Evolutionary conservation across 2,888 invertebrate genomes (phyloP), one percentile per base, ranked within the genome.

Genomic region (Gnatocerus cornutus): DNA sequence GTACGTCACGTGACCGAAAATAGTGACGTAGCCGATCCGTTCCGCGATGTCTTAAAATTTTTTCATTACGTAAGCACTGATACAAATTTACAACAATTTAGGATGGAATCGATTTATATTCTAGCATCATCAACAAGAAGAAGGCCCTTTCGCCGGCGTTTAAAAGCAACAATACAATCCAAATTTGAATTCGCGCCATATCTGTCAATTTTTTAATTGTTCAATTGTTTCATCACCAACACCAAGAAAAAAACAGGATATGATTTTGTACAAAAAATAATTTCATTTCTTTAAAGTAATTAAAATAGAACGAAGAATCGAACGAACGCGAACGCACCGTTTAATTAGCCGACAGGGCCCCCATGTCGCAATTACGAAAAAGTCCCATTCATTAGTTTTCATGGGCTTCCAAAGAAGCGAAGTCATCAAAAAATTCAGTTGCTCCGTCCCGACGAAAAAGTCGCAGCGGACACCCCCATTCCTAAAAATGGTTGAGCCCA

Each of bases 1-100:
- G 84, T 83, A 82, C 83, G 86, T 88, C 87, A 88, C 87, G 87
- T 88, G 88, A 87, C 81, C 85, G 80, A 83, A 81, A 84, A 85
- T 83, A 84, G 86, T 86, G 86, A 86, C 85, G 85, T 85, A 83
- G 82, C 79, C 74, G 77, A 81, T 82, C 83, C 78, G 78, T 80
- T 79, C 81, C 80, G 78, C 81, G 78, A 79, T 82, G 81, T 82
- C 82, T 81, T 79, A 76, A 80, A 78, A 78, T 82, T 70, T 82
- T 83, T 83, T 81, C 83, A 76, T 82, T 82, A 84, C 84, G 84
- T 84, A 84, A 84, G 83, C 84, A 71, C 69, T 53, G 74, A 74
- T 64, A 75, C 71, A 76, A 78, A 74, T 78, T 77, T 77, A 76
- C 73, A 77, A 64, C 52, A 63, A 63, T 52, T 53, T 53, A n/a